Percentiles rank a stretch among this genome's conserved stretches.
These are phyloP conservation scores for Brachyhypopomus gauderio DNA, from an alignment of 2,113 vertebrate genomes.

Conservation along the genomic window DNA sequence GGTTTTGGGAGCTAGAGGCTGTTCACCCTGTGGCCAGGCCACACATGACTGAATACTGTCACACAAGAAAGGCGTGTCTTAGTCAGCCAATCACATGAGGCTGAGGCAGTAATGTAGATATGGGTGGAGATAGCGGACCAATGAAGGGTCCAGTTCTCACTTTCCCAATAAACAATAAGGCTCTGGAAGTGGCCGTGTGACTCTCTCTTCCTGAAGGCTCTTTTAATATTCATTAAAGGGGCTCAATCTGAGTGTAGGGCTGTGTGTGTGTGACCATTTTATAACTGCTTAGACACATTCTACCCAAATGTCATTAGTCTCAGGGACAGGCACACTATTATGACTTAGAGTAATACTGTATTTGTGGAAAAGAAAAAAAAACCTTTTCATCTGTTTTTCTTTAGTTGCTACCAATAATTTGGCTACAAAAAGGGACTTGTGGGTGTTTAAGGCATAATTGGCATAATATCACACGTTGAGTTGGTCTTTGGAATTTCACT, in stretches of 20 bases:
- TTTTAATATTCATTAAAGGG: constrained; percentile 34
- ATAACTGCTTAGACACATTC: too few relatives aligned
- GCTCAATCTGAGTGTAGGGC: neutral
- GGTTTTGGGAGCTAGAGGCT: neutral
- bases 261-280: neutral
- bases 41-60: constrained; percentile 19
- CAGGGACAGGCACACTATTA: too few relatives aligned
- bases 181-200: constrained; percentile 36
- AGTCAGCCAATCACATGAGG: constrained; percentile 10
- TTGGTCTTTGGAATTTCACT: too few relatives aligned
- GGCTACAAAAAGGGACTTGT: too few relatives aligned
- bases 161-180: constrained; percentile 38
- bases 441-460: too few relatives aligned
- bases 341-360: too few relatives aligned
- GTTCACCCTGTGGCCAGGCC: constrained; percentile 30
- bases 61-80: constrained; percentile 20
- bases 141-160: constrained; percentile 16
- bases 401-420: too few relatives aligned
- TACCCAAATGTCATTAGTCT: too few relatives aligned
- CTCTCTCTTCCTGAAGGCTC: neutral
- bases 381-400: too few relatives aligned
- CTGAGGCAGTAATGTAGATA: constrained; percentile 12
- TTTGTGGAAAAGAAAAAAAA: too few relatives aligned
- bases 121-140: constrained; percentile 23
- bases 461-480: too few relatives aligned